Evolutionary conservation across 2,888 invertebrate genomes (phyloP).

Genomic region (Thereva nobilitata): DNA sequence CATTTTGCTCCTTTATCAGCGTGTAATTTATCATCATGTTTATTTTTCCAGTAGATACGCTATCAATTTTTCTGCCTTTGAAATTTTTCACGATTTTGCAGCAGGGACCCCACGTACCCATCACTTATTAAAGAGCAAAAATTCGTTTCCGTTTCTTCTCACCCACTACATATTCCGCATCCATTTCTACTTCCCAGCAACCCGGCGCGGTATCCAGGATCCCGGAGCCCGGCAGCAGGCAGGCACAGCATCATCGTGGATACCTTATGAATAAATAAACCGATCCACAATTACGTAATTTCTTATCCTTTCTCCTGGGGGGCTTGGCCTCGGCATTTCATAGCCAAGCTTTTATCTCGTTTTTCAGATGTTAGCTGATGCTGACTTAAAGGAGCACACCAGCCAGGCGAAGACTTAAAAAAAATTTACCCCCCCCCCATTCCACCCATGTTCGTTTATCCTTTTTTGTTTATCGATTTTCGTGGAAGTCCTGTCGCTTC

Average conservation of each 20-base stretch:
- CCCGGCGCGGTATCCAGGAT: no score
- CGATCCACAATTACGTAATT: slow-evolving; percentile 33
- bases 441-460: no score
- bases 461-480: no score
- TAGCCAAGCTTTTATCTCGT: slow-evolving; percentile 4
- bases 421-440: no score
- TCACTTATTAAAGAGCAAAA: slow-evolving; percentile 28
- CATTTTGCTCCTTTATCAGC: slow-evolving; percentile 15
- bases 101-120: slow-evolving; percentile 12
- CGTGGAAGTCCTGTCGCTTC: no score
- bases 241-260: slow-evolving; percentile 3
- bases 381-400: neutral
- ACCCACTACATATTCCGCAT: no score
- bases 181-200: no score
- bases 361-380: neutral
- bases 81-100: slow-evolving; percentile 14
- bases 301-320: slow-evolving; percentile 23
- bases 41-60: neutral
- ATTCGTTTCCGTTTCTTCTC: slow-evolving; percentile 14
- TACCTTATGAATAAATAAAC: slow-evolving; percentile 26
- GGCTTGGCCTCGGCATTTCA: slow-evolving; percentile 8
- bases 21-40: slow-evolving; percentile 14
- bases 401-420: no score
- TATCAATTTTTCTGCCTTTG: slow-evolving; percentile 6
- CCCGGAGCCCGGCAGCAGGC: no score